Evolutionary conservation across 2,888 invertebrate species (phyloP).

Genomic region (Augiades crinisus): DNA sequence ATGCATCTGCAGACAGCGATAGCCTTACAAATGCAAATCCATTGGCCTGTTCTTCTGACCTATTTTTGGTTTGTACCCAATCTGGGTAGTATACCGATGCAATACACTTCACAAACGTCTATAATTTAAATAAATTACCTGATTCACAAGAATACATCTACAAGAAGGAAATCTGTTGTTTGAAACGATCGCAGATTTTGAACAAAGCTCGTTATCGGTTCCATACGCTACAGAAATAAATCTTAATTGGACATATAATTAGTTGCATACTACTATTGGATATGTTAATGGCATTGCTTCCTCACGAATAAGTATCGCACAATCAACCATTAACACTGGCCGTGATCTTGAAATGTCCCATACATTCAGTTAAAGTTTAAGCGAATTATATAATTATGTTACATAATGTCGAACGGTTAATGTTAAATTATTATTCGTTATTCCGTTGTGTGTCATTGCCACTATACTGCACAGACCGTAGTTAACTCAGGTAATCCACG

Average conservation of each 20-base stretch:
- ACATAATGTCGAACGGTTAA: neutral
- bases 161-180: too few relatives aligned
- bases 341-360: neutral
- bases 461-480: too few relatives aligned
- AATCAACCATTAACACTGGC: neutral
- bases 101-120: neutral
- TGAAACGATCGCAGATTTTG: too few relatives aligned
- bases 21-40: slow-evolving; percentile 5
- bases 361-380: neutral
- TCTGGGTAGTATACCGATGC: neutral
- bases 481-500: too few relatives aligned
- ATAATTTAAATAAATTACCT: neutral
- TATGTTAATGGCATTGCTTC: too few relatives aligned
- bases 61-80: slow-evolving; percentile 16
- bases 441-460: slow-evolving; percentile 7
- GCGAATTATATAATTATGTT: neutral
- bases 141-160: too few relatives aligned
- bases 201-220: too few relatives aligned
- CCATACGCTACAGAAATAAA: too few relatives aligned
- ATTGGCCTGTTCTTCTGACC: slow-evolving; percentile 2
- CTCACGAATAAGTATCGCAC: neutral
- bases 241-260: too few relatives aligned
- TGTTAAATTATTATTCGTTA: neutral
- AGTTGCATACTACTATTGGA: too few relatives aligned
- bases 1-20: neutral